phyloP scores from a whole-genome alignment of 1,140 invertebrate species.

The Brachionus rubens region DNA sequence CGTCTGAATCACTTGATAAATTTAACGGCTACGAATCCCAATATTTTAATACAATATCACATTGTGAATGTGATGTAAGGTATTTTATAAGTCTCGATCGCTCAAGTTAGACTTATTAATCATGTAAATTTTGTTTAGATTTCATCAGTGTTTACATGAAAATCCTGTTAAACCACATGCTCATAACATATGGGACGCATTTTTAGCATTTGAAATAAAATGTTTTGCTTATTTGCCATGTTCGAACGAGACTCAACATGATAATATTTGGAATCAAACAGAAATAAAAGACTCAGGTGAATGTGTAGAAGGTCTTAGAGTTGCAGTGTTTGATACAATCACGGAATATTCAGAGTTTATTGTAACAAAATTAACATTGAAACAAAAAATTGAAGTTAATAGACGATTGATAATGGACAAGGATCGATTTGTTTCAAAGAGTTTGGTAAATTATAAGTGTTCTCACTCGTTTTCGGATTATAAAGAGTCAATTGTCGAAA shows the following conservation, averaged over 20 bases:
- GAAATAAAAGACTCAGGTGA: neutral
- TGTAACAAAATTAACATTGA: neutral
- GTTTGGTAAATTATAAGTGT: neutral
- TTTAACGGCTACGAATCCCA: neutral
- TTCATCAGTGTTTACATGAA: slow-evolving; percentile 21
- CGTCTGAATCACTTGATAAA: slow-evolving; percentile 54
- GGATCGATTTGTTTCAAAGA: neutral
- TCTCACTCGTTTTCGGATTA: neutral
- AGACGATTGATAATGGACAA: neutral
- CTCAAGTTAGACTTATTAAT: neutral
- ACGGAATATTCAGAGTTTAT: slow-evolving; percentile 14
- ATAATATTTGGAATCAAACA: neutral
- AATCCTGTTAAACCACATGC: neutral
- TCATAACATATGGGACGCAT: neutral
- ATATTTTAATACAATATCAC: neutral
- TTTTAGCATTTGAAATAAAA: neutral
- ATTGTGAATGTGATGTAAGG: slow-evolving; percentile 27
- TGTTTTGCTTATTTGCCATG: slow-evolving; percentile 30
- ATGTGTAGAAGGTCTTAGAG: neutral
- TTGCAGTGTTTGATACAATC: neutral
- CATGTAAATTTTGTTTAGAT: neutral
- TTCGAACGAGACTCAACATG: neutral
- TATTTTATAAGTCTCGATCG: neutral
- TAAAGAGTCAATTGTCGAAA: neutral
- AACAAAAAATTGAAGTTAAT: neutral